These are phyloP conservation scores for Gymnodraco acuticeps DNA, from an alignment of 2,797 vertebrate genomes.

Conservation along the genomic window DNA sequence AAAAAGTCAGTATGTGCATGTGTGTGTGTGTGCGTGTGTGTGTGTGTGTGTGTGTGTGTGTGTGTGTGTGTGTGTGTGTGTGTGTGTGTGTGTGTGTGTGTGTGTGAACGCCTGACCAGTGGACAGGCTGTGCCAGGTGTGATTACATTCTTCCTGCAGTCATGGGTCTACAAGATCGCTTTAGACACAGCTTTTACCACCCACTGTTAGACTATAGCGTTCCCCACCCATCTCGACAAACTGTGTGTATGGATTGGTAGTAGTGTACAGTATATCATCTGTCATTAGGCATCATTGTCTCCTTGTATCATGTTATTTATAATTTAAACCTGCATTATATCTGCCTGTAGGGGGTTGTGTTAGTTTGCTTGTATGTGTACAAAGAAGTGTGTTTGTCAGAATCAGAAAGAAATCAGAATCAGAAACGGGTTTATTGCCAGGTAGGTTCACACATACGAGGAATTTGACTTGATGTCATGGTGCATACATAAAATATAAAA, in stretches of 20 bases:
- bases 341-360: slow-evolving; percentile 20
- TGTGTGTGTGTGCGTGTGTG: slow-evolving; percentile 31
- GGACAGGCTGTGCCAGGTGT: slow-evolving; percentile 69
- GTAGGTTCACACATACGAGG: too few relatives aligned
- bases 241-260: slow-evolving; percentile 29
- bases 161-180: slow-evolving; percentile 72
- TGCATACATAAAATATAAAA: too few relatives aligned
- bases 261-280: slow-evolving; percentile 21
- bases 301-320: slow-evolving; percentile 34
- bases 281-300: slow-evolving; percentile 36
- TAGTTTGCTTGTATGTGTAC: slow-evolving; percentile 18
- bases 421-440: too few relatives aligned
- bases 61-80: too few relatives aligned
- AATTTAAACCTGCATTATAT: slow-evolving; percentile 38
- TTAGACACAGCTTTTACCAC: slow-evolving; percentile 70
- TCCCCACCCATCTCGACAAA: slow-evolving; percentile 41
- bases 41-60: too few relatives aligned
- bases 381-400: slow-evolving; percentile 23
- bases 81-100: slow-evolving; percentile 34
- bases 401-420: too few relatives aligned
- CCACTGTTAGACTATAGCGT: slow-evolving; percentile 48
- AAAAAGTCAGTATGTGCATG: neutral
- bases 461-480: too few relatives aligned
- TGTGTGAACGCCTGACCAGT: slow-evolving; percentile 28
- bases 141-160: slow-evolving; percentile 72